Percentiles rank a stretch among this genome's conserved stretches.
Conservation (phyloP, 2,888 invertebrate species). For the Brassicogethes aeneus region DNA sequence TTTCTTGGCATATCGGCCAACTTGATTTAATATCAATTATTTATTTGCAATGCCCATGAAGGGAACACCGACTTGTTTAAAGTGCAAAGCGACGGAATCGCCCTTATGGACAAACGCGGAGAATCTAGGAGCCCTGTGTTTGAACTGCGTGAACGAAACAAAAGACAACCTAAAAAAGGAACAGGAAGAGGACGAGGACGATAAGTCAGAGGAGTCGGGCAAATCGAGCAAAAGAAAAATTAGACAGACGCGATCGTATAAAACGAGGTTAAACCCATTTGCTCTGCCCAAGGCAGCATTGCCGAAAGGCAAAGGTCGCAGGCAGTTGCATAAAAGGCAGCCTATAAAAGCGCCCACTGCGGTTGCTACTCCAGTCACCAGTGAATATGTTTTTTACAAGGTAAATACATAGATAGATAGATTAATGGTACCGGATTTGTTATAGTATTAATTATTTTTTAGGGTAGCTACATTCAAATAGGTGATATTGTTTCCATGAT, state of each 20-base stretch:
- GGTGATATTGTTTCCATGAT: slow-evolving; percentile 86
- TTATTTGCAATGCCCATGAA: slow-evolving; percentile 42
- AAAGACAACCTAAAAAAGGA: slow-evolving; percentile 36
- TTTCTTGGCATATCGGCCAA: too few relatives aligned
- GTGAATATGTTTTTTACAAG: slow-evolving; percentile 69
- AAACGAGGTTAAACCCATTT: slow-evolving; percentile 40
- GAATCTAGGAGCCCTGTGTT: slow-evolving; percentile 63
- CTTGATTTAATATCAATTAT: too few relatives aligned
- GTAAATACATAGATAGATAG: slow-evolving; percentile 37
- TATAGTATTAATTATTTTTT: slow-evolving; percentile 18
- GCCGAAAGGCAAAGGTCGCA: slow-evolving; percentile 64
- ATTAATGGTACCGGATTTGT: neutral
- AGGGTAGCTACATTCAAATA: slow-evolving; percentile 74
- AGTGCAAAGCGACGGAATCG: slow-evolving; percentile 61
- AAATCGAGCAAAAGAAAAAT: slow-evolving; percentile 52
- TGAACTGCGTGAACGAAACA: slow-evolving; percentile 58
- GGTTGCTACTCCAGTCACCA: slow-evolving; percentile 73
- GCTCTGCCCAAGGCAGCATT: slow-evolving; percentile 37
- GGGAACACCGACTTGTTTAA: slow-evolving; percentile 57
- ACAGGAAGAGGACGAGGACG: slow-evolving; percentile 29
- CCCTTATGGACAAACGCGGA: slow-evolving; percentile 69
- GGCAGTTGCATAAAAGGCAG: slow-evolving; percentile 69
- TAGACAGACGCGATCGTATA: slow-evolving; percentile 45
- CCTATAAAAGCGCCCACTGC: slow-evolving; percentile 74
- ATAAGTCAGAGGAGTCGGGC: slow-evolving; percentile 38